Evolutionary conservation across 2,888 invertebrate species (phyloP).

Genomic region (Lasioglossum leucozonium): DNA sequence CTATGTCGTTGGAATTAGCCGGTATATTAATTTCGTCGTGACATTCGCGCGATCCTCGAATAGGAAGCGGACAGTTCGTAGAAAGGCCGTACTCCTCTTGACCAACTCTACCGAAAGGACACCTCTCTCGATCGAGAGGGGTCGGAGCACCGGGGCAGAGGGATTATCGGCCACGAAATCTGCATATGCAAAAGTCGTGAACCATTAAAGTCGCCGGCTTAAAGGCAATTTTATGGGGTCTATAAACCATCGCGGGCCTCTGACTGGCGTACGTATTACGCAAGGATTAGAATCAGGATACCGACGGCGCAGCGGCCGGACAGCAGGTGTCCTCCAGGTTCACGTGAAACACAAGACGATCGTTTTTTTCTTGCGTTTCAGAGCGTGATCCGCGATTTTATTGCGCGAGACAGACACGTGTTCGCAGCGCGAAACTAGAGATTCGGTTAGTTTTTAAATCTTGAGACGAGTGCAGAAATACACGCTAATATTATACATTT

Average conservation of each 20-base stretch:
- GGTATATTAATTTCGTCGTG: constrained; percentile 49
- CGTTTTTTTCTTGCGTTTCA: neutral
- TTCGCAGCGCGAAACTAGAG: too few species aligned
- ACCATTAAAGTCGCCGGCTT: constrained; percentile 79
- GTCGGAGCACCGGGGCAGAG: constrained; percentile 72
- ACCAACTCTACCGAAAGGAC: constrained; percentile 59
- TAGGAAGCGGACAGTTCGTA: constrained; percentile 59
- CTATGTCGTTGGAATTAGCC: neutral
- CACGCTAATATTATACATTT: too few species aligned
- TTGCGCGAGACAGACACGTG: neutral
- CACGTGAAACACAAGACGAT: constrained; percentile 26
- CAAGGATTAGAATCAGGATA: constrained; percentile 69
- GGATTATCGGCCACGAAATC: constrained; percentile 81
- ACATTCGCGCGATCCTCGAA: constrained; percentile 34
- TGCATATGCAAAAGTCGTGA: constrained; percentile 82
- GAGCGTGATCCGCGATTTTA: constrained; percentile 21
- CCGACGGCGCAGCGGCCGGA: constrained; percentile 3
- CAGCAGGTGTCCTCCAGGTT: constrained; percentile 60
- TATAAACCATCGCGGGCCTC: constrained; percentile 72
- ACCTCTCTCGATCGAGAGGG: constrained; percentile 64
- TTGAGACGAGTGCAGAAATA: too few species aligned
- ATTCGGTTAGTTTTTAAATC: neutral
- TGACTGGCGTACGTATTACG: constrained; percentile 71
- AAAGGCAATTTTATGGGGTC: constrained; percentile 74
- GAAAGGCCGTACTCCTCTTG: constrained; percentile 44